Evolutionary conservation across 2,888 invertebrate genomes (phyloP), one percentile per base, ranked within the genome.

Genomic region (Cremastinae sp.): DNA sequence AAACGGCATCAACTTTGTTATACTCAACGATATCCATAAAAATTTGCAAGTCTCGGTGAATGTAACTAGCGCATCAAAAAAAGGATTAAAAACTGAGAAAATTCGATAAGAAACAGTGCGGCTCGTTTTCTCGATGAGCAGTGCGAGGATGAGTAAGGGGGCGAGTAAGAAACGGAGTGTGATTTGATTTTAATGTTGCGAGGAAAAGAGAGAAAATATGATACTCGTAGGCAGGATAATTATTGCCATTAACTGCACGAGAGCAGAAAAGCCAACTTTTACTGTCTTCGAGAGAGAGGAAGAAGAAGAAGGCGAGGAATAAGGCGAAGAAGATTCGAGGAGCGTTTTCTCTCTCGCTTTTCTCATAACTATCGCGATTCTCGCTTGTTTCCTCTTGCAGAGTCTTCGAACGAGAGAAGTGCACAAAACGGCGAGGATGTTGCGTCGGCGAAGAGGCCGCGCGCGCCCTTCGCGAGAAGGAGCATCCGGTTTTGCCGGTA

Each of bases 201-300:
- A 83, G 81, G 64, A 51, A 58, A 74, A 51, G 53, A 68, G 68
- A 59, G 56, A 35, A 62, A 51, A 49, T 49, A 75, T 41, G 47
- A 64, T 72, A 68, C 72, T 76, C 45, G 75, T 51, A 28, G 58
- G 18, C 47, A 49, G 71, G 82, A 83, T 87, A 86, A 87, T 87
- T 85, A 84, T 86, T 83, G 84, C 83, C 84, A 86, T 87, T 87
- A 87, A 74, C 84, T 84, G 85, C 85, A 85, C 86, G 86, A 86
- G 83, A 85, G 82, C 56, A 82, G 81, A 37, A 14, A 14, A 53
- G 55, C 35, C 5, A 12, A 82, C 84, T 80, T 85, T 86, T 84
- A 86, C 83, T 82, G 82, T 85, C 82, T 81, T 80, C 71, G 68
- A 78, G 59, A 53, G 28, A 35, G 28, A 37, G 16, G 51, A 51